These are phyloP conservation scores for Periophthalmus magnuspinnatus DNA, from an alignment of 2,797 vertebrate genomes.

Conservation along the genomic window DNA sequence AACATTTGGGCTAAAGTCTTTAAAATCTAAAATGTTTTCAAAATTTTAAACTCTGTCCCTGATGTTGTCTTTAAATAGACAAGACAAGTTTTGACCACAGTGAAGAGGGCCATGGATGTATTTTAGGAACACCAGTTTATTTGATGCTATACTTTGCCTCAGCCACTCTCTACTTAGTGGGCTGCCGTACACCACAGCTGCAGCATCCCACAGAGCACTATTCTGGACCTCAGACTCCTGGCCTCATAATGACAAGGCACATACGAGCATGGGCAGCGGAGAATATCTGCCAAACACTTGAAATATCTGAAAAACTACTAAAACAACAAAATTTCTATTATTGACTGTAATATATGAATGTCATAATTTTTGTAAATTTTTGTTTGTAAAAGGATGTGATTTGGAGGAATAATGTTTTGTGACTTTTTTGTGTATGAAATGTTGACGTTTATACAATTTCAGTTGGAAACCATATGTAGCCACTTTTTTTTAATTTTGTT, in stretches of 20 bases:
- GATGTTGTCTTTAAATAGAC: slow-evolving; percentile 56
- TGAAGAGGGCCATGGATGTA: slow-evolving; percentile 43
- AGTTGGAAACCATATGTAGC: background rate
- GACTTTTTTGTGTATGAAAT: no score
- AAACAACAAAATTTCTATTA: slow-evolving; percentile 46
- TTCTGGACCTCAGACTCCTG: slow-evolving; percentile 64
- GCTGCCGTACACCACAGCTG: slow-evolving; percentile 59
- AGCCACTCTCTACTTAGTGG: slow-evolving; percentile 74
- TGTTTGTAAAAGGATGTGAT: background rate
- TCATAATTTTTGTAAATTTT: no score
- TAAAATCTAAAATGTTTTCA: slow-evolving; percentile 8
- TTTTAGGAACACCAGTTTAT: slow-evolving; percentile 58
- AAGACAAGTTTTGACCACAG: slow-evolving; percentile 43
- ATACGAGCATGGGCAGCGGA: slow-evolving; percentile 64
- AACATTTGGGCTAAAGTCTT: slow-evolving; percentile 10
- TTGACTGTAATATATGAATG: background rate
- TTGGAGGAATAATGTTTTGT: background rate
- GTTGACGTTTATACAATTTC: background rate
- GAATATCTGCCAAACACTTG: slow-evolving; percentile 60
- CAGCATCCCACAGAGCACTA: slow-evolving; percentile 62
- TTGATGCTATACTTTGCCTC: slow-evolving; percentile 72
- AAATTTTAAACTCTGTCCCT: slow-evolving; percentile 33
- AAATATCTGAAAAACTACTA: slow-evolving; percentile 58
- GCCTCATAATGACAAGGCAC: slow-evolving; percentile 76
- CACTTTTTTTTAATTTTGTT: no score